Base-by-base conservation (phyloP, 2,113 vertebrate genomes). In the Crypturellus undulatus region DNA sequence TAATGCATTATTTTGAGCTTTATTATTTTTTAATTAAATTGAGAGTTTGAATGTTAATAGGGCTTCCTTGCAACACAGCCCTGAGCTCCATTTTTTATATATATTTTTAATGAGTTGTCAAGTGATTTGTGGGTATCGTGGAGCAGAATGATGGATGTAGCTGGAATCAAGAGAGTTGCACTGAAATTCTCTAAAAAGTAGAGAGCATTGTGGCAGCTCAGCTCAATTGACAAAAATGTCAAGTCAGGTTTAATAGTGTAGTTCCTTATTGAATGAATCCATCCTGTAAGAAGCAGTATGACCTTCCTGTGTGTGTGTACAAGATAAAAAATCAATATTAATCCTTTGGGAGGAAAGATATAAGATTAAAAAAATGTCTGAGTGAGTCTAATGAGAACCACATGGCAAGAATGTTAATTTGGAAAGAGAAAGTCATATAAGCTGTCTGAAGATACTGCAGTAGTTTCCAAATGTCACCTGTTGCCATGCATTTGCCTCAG, bases 211-310 rank as follows among this genome's bases (percentile, higher is more conserved):
- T 90, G 82, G 92, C 84, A 84, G 65, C 76, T 81, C 49, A 64
- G 52, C 83, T 78, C 18, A 92, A 60, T 79, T 95, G 93, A 79
- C 84, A 79, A 30, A 89, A 93, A 73, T 2, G 30, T 86, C 81
- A 91, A 87, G 86, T 84, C 1, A 3, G 65, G 25, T 93, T 95
- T 94, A 96, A 94, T 89, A 84, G 78, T 3, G 1, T 59, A 79
- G 79, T 43, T 93, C 88, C 84, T 96, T 78, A 89, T 92, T 96
- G 93, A 96, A 95, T 94, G 84, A 93, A 92, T 95, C 80, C 63
- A 51, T 89, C 87, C 83, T 47, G 62, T 64, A 94, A 84, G 92
- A 96, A 96, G 43, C 76, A 52, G 52, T 51, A n/a, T 92, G 91
- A 93, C 87, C 86, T 93, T 96, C 90, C 87, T 92, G 32, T 92